Percentiles rank a stretch among this genome's conserved stretches.
Evolutionary conservation across 2,113 vertebrate genomes (phyloP).

Genomic region (Platycercus adscitus): DNA sequence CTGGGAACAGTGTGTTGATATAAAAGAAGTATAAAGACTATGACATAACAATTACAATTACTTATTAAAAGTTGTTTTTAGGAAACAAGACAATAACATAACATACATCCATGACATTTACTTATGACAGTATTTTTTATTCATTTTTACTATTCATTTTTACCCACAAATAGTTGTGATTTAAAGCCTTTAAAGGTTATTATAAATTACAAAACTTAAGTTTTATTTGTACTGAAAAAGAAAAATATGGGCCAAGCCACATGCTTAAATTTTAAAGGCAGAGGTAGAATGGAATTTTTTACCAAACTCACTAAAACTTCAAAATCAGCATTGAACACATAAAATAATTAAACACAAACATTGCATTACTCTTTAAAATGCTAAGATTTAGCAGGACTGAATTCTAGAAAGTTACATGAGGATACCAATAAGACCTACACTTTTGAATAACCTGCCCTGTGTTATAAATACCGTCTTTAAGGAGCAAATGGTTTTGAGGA

Average conservation of each 20-base stretch:
- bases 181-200: neutral
- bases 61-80: constrained; percentile 7
- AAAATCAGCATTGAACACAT: neutral
- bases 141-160: constrained; percentile 44
- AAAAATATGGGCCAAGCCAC: neutral
- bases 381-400: neutral
- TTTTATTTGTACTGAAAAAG: constrained; percentile 32
- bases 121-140: constrained; percentile 43
- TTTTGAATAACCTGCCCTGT: neutral
- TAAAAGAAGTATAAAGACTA: constrained; percentile 18
- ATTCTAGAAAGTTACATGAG: neutral
- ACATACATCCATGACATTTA: neutral
- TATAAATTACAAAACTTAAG: neutral
- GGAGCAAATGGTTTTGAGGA: neutral
- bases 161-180: constrained; percentile 10
- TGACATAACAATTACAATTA: neutral
- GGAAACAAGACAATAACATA: neutral
- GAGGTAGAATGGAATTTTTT: neutral
- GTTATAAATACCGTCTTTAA: neutral
- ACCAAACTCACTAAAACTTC: neutral
- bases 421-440: neutral
- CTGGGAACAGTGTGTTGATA: neutral
- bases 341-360: neutral
- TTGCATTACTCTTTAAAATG: neutral
- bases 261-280: neutral